A percentile compares a stretch with the other conserved stretches of the same genome.
Evolutionary conservation across 2,113 vertebrate genomes (phyloP).

Genomic region (Sitta europaea): DNA sequence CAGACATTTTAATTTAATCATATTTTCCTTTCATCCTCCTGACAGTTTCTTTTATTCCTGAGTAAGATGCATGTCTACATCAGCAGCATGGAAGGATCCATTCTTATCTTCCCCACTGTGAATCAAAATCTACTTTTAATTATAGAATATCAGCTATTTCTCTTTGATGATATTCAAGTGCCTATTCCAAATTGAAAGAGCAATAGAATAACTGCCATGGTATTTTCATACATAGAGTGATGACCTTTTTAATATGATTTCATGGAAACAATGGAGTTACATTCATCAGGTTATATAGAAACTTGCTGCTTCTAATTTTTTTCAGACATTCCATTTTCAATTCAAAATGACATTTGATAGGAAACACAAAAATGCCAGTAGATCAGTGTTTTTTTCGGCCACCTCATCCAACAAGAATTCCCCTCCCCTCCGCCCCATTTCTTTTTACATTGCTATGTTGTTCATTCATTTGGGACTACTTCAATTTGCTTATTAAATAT

Average conservation of each 20-base stretch:
- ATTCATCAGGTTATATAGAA: slow-evolving; percentile 36
- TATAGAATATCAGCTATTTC: slow-evolving; percentile 1
- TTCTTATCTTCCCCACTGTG: not conserved
- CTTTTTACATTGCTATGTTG: slow-evolving; percentile 8
- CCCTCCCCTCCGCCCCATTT: not conserved
- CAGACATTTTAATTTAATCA: slow-evolving; percentile 21
- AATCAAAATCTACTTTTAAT: slow-evolving; percentile 58
- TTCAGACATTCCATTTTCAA: slow-evolving; percentile 39
- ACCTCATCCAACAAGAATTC: not conserved
- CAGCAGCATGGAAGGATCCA: not conserved
- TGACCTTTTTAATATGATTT: slow-evolving; percentile 67
- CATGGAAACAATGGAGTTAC: slow-evolving; percentile 43
- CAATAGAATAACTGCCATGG: slow-evolving; percentile 31
- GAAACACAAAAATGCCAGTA: slow-evolving; percentile 56
- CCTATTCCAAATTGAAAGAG: slow-evolving; percentile 52
- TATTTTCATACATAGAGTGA: slow-evolving; percentile 16
- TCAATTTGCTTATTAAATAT: slow-evolving; percentile 74
- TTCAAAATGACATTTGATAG: slow-evolving; percentile 64
- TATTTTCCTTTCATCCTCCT: not conserved
- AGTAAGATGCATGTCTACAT: slow-evolving; percentile 2
- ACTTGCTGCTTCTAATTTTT: slow-evolving; percentile 1
- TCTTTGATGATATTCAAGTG: slow-evolving; percentile 37
- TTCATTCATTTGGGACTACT: slow-evolving; percentile 58
- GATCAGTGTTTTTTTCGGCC: not conserved
- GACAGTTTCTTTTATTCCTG: slow-evolving; percentile 6